phyloP scores from a whole-genome alignment of 2,888 invertebrate genomes.

The Nomada hirtipes region DNA sequence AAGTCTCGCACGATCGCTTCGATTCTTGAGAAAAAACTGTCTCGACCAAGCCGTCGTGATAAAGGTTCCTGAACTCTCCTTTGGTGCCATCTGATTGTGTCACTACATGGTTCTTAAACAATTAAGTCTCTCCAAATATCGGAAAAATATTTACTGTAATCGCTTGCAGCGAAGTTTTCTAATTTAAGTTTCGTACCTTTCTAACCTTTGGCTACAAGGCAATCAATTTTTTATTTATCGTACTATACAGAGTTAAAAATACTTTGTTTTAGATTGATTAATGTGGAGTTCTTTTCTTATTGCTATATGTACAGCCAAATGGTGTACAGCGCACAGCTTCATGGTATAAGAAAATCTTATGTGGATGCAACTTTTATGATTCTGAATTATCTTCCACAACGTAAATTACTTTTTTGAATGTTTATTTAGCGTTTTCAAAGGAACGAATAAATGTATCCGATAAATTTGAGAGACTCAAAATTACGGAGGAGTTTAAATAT shows the following conservation, averaged over 20 bases:
- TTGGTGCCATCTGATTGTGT: background rate
- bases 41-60: background rate
- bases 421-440: background rate
- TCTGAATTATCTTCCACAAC: too few relatives aligned
- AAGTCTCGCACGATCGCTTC: conserved; percentile 61
- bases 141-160: background rate
- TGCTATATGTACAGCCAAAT: too few relatives aligned
- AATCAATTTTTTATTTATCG: too few relatives aligned
- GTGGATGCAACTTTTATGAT: too few relatives aligned
- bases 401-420: too few relatives aligned
- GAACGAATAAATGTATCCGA: background rate
- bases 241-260: too few relatives aligned
- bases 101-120: background rate
- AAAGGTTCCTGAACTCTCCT: conserved; percentile 25
- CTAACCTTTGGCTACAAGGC: too few relatives aligned
- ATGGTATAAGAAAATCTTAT: too few relatives aligned
- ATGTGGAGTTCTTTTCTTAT: too few relatives aligned
- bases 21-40: conserved; percentile 50
- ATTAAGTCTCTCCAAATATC: background rate
- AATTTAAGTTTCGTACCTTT: too few relatives aligned
- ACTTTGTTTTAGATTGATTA: too few relatives aligned
- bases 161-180: background rate
- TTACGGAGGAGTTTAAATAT: background rate
- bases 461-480: background rate
- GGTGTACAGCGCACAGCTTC: too few relatives aligned